Base-by-base conservation (phyloP, 1,140 invertebrate species). In the Plodia interpunctella region DNA sequence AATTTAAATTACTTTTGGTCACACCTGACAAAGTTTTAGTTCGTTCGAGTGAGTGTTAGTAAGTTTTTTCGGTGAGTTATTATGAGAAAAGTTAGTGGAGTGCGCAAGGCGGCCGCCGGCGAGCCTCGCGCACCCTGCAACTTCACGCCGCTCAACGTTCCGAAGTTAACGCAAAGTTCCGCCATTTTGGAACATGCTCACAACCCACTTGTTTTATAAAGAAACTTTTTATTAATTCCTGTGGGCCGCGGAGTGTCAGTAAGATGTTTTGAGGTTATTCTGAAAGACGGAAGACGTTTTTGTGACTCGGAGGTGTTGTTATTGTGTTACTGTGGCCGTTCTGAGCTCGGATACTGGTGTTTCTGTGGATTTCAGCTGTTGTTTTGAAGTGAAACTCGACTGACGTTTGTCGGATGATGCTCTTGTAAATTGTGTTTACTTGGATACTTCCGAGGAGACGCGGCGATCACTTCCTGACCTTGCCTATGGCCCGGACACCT, bases 161-260 rank as follows among this genome's bases (percentile, higher is more conserved):
- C 88, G 88, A 90, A 90, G 87, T 90, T 90, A 88, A 88, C 87
- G 78, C 87, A 81, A 90, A 90, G 87, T 90, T 90, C 90, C 90
- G 87, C 90, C 90, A 90, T 90, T 90, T 90, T 90, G 88, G 88
- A 87, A 90, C 88, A 90, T 90, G 90, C 90, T 90, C 90, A 88
- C 90, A 88, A 90, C 87, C 90, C 87, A 90, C 90, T 90, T 90
- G 90, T 90, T 90, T 90, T 89, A 88, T 90, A 90, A 90, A 90
- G 90, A 90, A 90, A 90, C 90, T 90, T 90, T 90, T 90, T 90
- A 90, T 90, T 90, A 90, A 90, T 90, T 90, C 88, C 87, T 88
- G 88, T 86, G 82, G 88, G 86, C 88, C 88, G 85, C 87, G 87
- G 87, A 87, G 87, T 84, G 82, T 86, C 86, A 87, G 87, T 85